phyloP scores from a whole-genome alignment of 1,140 invertebrate genomes.

The Pachyrhynchus sulphureomaculatus region DNA sequence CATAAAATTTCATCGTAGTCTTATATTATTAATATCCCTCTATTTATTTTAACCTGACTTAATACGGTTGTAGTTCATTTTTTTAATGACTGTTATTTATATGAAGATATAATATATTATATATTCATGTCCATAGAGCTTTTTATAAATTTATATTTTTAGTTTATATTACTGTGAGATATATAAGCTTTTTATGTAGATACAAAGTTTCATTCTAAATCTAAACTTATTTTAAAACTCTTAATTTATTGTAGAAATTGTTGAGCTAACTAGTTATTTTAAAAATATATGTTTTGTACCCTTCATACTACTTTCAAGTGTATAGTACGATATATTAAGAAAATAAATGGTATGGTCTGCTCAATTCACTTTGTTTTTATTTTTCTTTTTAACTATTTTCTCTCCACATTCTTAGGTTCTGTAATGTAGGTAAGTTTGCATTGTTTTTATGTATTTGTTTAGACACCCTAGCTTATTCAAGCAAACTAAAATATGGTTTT shows the following conservation, averaged over 20 bases:
- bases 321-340: conserved; percentile 19
- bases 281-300: conserved; percentile 18
- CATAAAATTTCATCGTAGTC: too few relatives aligned
- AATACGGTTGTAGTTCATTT: too few relatives aligned
- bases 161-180: conserved; percentile 5
- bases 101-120: neutral
- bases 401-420: too few relatives aligned
- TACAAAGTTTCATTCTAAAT: neutral
- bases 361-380: neutral
- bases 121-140: conserved; percentile 15
- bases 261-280: neutral
- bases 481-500: too few relatives aligned
- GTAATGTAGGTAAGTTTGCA: too few relatives aligned
- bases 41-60: too few relatives aligned
- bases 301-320: conserved; percentile 28
- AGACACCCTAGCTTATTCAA: too few relatives aligned
- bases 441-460: too few relatives aligned
- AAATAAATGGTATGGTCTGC: conserved; percentile 20
- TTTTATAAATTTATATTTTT: conserved; percentile 9
- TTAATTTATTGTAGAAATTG: neutral
- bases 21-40: too few relatives aligned
- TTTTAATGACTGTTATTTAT: too few relatives aligned
- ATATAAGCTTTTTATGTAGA: neutral
- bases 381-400: too few relatives aligned
- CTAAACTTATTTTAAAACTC: neutral